Percentiles rank a stretch among this genome's conserved stretches.
These are phyloP conservation scores for Elymnias hypermnestra DNA, from an alignment of 1,140 invertebrate species.

Conservation along the genomic window DNA sequence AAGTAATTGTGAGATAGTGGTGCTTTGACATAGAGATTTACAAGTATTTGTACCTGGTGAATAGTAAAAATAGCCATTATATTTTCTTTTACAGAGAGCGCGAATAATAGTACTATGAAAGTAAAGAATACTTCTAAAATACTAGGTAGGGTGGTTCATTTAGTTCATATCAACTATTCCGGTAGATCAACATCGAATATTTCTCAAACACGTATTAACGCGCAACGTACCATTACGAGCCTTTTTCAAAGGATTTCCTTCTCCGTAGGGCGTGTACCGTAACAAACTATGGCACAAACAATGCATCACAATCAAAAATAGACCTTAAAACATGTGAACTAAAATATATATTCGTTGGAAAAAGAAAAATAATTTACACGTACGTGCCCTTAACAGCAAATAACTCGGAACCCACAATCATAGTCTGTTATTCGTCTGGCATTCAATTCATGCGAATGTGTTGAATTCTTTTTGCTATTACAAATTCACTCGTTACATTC, in stretches of 20 bases:
- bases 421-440: not conserved
- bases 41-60: no score
- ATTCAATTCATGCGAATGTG: not conserved
- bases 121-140: no score
- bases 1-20: no score
- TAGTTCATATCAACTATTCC: no score
- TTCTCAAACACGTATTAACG: not conserved
- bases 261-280: not conserved
- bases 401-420: not conserved
- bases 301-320: not conserved
- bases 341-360: not conserved
- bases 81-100: no score
- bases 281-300: not conserved
- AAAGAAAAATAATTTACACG: not conserved
- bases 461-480: not conserved
- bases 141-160: no score
- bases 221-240: not conserved
- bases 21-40: no score
- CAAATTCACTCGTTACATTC: not conserved
- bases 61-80: no score
- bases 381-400: conserved; percentile 4
- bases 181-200: no score
- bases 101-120: no score
- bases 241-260: not conserved
- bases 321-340: not conserved